Evolutionary conservation across 2,888 invertebrate species (phyloP), one percentile per base, ranked within the genome.

Genomic region (Malthinus seriepunctatus): DNA sequence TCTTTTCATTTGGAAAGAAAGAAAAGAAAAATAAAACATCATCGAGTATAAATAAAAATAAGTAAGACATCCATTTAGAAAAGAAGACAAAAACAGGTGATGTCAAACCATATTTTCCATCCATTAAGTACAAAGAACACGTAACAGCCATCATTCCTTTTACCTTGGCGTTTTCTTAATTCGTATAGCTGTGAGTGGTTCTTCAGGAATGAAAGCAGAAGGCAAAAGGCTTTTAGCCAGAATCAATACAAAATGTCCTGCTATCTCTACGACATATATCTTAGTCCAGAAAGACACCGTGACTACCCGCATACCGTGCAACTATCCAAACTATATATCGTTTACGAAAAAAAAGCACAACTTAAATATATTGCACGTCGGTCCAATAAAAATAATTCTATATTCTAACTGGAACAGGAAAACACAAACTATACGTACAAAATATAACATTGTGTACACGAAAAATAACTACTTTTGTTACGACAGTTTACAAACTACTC

Each of bases 181-280:
- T 57, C 61, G 50, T 51, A 52, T 63, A 57, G 53, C 56, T 56
- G 51, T 60, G 65, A 62, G 62, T 63, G 62, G 54, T 56, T 63
- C 65, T 68, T 67, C 70, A 70, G 66, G 67, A 69, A 66, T 64
- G 62, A 68, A 69, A 69, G 67, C 58, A 56, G 55, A 56, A 64
- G 65, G 61, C 67, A 67, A 70, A 23, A 69, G 69, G 76, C 77
- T 76, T 77, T 78, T 76, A 75, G 74, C 73, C 69, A 69, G 74
- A 76, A 76, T 76, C 76, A 74, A 77, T 76, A 76, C 73, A 73
- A 75, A 72, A 73, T 72, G 67, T 68, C 72, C 72, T 70, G 68
- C 71, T 74, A 75, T 76, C 75, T 73, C 70, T 62, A 62, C 70
- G 67, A 73, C 75, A 75, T 76, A 74, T 75, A 76, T 76, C 76